Conservation (phyloP, 2,113 vertebrate genomes). For the Suncus etruscus region DNA sequence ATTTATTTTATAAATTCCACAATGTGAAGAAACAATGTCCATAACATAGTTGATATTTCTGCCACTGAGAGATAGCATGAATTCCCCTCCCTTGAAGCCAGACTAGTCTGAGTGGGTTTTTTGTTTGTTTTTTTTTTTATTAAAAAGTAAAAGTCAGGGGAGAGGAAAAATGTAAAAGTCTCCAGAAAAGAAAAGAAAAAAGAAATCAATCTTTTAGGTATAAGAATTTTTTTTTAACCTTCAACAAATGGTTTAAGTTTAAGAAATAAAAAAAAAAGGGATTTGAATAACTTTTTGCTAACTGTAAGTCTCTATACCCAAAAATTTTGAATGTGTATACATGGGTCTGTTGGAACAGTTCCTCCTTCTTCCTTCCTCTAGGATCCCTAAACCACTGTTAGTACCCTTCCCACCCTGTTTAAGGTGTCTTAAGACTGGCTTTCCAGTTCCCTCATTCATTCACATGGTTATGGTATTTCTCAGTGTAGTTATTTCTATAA, state of each 20-base stretch:
- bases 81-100: background rate
- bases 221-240: too few relatives aligned
- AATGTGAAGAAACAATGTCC: background rate
- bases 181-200: too few relatives aligned
- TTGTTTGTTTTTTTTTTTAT: too few relatives aligned
- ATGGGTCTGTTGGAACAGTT: background rate
- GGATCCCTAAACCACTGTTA: background rate
- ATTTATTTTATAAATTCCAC: conserved; percentile 17
- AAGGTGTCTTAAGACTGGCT: background rate
- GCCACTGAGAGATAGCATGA: background rate
- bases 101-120: background rate
- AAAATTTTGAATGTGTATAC: background rate
- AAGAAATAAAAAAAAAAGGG: too few relatives aligned
- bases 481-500: too few relatives aligned
- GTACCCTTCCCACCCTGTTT: background rate
- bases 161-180: too few relatives aligned
- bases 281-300: background rate
- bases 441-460: too few relatives aligned
- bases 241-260: too few relatives aligned
- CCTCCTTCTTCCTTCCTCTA: background rate
- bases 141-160: too few relatives aligned
- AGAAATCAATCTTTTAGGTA: too few relatives aligned
- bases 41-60: background rate
- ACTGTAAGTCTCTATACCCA: background rate
- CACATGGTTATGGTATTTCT: too few relatives aligned